Evolutionary conservation across 2,888 invertebrate species (phyloP).

Genomic region (Lumbricus terrestris): DNA sequence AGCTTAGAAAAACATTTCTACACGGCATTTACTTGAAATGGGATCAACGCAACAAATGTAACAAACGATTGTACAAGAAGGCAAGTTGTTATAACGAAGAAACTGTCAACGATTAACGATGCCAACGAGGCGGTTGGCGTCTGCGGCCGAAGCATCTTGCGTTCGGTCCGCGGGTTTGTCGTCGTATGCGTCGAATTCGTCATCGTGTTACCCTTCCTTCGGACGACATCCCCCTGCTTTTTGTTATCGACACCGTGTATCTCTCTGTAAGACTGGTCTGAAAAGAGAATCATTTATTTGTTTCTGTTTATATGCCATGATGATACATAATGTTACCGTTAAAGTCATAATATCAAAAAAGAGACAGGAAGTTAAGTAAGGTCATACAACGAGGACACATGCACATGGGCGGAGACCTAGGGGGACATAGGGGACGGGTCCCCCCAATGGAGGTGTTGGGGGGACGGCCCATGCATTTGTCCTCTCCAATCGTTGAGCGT

Average conservation of each 20-base stretch:
- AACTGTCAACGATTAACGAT: neutral
- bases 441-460: too few species aligned
- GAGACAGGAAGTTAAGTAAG: neutral
- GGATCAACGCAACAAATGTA: neutral
- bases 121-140: neutral
- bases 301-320: constrained; percentile 27
- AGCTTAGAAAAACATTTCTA: neutral
- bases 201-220: neutral
- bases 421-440: too few species aligned
- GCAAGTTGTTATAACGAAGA: neutral
- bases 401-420: too few species aligned
- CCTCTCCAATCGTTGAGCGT: too few species aligned
- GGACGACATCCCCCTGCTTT: neutral
- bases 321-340: neutral
- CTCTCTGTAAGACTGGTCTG: constrained; percentile 3
- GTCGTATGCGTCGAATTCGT: neutral
- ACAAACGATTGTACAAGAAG: constrained; percentile 3
- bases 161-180: neutral
- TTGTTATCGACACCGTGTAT: neutral
- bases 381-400: neutral
- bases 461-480: too few species aligned
- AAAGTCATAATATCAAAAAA: neutral
- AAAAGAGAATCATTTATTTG: constrained; percentile 26
- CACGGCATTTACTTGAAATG: neutral
- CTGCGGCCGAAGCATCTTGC: neutral